Conservation (phyloP, 2,888 invertebrate genomes). For the Drosophila sordidapex region DNA sequence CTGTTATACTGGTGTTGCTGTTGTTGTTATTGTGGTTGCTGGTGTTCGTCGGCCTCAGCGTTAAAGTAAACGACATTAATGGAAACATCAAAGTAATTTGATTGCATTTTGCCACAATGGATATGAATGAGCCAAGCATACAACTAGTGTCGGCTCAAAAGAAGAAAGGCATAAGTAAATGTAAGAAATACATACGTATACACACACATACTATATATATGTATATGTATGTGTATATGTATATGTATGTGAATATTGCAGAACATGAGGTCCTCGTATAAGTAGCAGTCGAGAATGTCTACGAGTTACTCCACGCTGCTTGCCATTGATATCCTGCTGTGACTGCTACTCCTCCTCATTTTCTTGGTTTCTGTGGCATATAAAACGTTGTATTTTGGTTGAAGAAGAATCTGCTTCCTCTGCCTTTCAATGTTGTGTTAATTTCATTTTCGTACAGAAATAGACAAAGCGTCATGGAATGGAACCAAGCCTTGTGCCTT, state of each 20-base stretch:
- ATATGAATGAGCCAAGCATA: conserved; percentile 62
- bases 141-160: conserved; percentile 26
- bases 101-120: conserved; percentile 77
- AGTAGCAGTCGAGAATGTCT: conserved; percentile 38
- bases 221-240: background rate
- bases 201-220: conserved; percentile 10
- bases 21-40: conserved; percentile 15
- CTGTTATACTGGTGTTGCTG: background rate
- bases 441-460: conserved; percentile 72
- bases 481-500: conserved; percentile 19
- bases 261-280: conserved; percentile 39
- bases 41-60: conserved; percentile 46
- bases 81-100: conserved; percentile 81
- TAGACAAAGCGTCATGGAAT: conserved; percentile 49
- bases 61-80: conserved; percentile 79
- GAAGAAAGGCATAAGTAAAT: conserved; percentile 26
- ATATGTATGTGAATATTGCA: conserved; percentile 16
- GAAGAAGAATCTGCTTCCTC: conserved; percentile 1
- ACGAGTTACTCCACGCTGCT: conserved; percentile 27
- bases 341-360: conserved; percentile 18
- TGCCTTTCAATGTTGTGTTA: conserved; percentile 61
- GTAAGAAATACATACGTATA: conserved; percentile 29
- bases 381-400: conserved; percentile 14
- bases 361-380: conserved; percentile 26
- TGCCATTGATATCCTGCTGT: conserved; percentile 57